Base-by-base conservation (phyloP, 2,888 invertebrate species). In the Morinoia aosen region DNA sequence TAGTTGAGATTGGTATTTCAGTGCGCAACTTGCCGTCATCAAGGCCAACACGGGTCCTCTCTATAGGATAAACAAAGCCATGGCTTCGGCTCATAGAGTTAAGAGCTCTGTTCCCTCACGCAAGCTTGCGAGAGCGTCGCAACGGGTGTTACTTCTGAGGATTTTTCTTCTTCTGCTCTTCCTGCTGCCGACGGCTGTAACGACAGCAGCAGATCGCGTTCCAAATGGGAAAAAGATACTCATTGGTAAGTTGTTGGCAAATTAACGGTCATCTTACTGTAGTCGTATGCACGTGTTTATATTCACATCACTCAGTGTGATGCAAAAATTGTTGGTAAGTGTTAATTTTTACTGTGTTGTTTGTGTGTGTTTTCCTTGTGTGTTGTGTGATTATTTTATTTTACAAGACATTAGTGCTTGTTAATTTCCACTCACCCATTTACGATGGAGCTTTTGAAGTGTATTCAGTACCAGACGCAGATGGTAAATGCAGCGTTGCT, bases 11-110 rank as follows among this genome's bases (percentile, higher is more conserved):
- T 48, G 48, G 56, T 93, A 93, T 93, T 93, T 93, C 93, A 90
- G 40, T 90, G 90, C 90, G 40, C 90, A 90, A 90, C 40, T 90
- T 90, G 90, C 14, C 48, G 39, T 48, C 93, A 93, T 93, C 93
- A 57, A 93, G 93, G 14, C 7, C 33, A 93, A 16, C 48, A 48
- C 57, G 93, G 57, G 93, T 93, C 48, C 57, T 39, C 39, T 90
- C 76, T 8, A 90, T 16, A 90, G 57, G 93, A 93, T 57, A 93
- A 93, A 93, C 93, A 93, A 93, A 93, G 93, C 93, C 93, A 93
- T 93, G 93, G 93, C 93, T 93, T 93, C 48, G 93, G 93, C 93
- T 93, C 93, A 93, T 57, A 93, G 93, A 56, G 57, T 93, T 48
- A 93, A 56, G 93, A 93, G 93, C 93, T 93, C 57, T 57, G 93